Conservation (phyloP, 2,888 invertebrate species). For the Ophion costatus region DNA sequence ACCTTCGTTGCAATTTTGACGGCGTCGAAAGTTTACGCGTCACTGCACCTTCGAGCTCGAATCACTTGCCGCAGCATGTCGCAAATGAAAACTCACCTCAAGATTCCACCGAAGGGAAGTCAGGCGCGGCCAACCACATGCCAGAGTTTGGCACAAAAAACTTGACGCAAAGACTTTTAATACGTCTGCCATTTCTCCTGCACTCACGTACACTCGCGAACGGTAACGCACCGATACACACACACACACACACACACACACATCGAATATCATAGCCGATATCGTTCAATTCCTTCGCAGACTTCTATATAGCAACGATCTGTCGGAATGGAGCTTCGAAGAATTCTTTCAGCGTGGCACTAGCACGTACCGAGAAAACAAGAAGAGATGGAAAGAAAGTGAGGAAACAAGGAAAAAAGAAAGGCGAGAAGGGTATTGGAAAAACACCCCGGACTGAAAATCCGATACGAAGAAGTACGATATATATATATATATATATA, state of each 20-base stretch:
- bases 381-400: constrained; percentile 57
- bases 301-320: constrained; percentile 2
- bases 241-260: background rate
- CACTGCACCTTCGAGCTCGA: background rate
- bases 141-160: background rate
- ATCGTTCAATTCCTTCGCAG: constrained; percentile 20
- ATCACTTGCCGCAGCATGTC: background rate
- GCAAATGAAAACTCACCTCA: background rate
- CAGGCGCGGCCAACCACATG: background rate
- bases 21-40: background rate
- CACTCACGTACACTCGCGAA: background rate
- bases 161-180: background rate
- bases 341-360: constrained; percentile 54
- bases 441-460: constrained; percentile 60
- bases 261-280: constrained; percentile 23
- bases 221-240: background rate
- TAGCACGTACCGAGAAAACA: constrained; percentile 45
- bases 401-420: constrained; percentile 41
- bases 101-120: background rate
- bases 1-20: background rate
- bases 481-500: constrained; percentile 21
- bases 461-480: constrained; percentile 50
- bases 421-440: constrained; percentile 53
- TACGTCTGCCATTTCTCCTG: background rate
- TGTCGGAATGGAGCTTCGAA: constrained; percentile 29